Percentiles rank a stretch among this genome's conserved stretches.
phyloP scores from a whole-genome alignment of 2,888 invertebrate genomes.

The Thymelicus acteon region DNA sequence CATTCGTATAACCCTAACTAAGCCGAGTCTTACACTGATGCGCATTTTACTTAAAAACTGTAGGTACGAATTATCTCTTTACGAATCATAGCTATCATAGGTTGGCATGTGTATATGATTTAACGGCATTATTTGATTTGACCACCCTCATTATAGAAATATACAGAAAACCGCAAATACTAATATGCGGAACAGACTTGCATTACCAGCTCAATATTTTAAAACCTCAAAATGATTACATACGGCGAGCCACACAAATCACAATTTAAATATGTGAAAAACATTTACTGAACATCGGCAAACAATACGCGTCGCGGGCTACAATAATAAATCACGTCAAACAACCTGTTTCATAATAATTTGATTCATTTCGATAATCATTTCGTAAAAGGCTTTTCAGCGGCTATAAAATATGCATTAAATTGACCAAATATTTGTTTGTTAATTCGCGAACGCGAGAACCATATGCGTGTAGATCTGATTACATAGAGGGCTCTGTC shows the following conservation, averaged over 20 bases:
- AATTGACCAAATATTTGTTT: conserved; percentile 5
- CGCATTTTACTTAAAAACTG: too few relatives aligned
- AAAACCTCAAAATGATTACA: conserved; percentile 32
- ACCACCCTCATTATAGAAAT: not conserved
- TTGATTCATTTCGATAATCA: conserved; percentile 28
- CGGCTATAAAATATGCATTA: conserved; percentile 7
- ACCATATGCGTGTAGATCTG: too few relatives aligned
- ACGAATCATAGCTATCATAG: too few relatives aligned
- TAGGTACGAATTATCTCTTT: too few relatives aligned
- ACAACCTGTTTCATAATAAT: conserved; percentile 24
- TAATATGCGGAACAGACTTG: conserved; percentile 4
- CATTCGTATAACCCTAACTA: too few relatives aligned
- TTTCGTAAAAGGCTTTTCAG: conserved; percentile 14
- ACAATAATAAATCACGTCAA: conserved; percentile 29
- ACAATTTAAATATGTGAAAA: conserved; percentile 28
- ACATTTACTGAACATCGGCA: conserved; percentile 12
- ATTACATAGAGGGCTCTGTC: too few relatives aligned
- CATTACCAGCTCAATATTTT: conserved; percentile 4
- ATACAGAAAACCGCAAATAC: conserved; percentile 14
- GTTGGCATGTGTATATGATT: too few relatives aligned
- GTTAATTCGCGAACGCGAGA: not conserved
- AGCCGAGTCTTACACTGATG: too few relatives aligned
- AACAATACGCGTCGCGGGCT: conserved; percentile 14
- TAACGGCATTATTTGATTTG: too few relatives aligned
- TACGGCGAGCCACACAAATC: conserved; percentile 24